A percentile compares a stretch with the other conserved stretches of the same genome.
phyloP scores from a whole-genome alignment of 2,113 vertebrate species.

The Osmerus eperlanus region DNA sequence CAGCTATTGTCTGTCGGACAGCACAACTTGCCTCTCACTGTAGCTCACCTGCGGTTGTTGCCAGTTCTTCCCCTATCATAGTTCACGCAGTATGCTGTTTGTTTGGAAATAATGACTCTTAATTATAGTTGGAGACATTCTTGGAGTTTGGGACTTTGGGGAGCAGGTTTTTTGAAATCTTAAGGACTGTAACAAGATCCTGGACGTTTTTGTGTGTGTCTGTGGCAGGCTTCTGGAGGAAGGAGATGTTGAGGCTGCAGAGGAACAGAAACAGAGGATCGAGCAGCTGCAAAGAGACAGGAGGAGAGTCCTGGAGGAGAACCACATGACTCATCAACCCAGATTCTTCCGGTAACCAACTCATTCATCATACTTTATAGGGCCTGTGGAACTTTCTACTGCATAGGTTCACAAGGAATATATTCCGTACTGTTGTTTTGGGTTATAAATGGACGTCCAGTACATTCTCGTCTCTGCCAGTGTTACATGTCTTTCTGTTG shows the following conservation, averaged over 20 bases:
- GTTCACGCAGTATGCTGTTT: too few relatives aligned
- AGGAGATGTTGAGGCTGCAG: slow-evolving; percentile 86
- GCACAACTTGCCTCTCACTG: too few relatives aligned
- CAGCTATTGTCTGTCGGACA: too few relatives aligned
- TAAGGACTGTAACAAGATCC: neutral
- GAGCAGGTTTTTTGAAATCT: too few relatives aligned
- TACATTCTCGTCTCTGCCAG: neutral
- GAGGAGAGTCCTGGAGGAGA: slow-evolving; percentile 84
- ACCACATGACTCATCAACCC: slow-evolving; percentile 79
- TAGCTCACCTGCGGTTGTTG: too few relatives aligned
- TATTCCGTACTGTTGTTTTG: too few relatives aligned
- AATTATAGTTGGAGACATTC: too few relatives aligned
- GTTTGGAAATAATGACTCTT: too few relatives aligned
- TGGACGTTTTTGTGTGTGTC: neutral
- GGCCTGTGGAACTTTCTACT: neutral
- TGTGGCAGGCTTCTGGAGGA: slow-evolving; percentile 87
- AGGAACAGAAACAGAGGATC: slow-evolving; percentile 89
- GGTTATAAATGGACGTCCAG: too few relatives aligned
- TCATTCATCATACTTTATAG: too few relatives aligned
- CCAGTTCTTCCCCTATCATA: too few relatives aligned
- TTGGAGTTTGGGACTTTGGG: too few relatives aligned
- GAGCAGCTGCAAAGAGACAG: slow-evolving; percentile 92
- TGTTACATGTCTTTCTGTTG: neutral
- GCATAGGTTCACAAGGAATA: neutral
- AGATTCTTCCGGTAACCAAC: slow-evolving; percentile 87